phyloP scores from a whole-genome alignment of 2,888 invertebrate genomes.

The Anthoptus insignis region DNA sequence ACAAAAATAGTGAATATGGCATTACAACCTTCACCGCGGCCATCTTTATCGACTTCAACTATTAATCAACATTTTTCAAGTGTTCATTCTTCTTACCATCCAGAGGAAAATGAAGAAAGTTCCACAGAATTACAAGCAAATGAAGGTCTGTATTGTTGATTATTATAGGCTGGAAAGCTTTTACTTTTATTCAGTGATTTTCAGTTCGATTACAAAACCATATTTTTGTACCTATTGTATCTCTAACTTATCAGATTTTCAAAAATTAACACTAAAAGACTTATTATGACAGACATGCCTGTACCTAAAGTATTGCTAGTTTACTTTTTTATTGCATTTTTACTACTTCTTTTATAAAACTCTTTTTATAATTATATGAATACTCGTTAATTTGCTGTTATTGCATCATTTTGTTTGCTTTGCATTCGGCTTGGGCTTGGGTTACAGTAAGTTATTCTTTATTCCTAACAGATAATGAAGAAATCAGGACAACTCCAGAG shows the following conservation, averaged over 20 bases:
- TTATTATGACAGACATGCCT: too few relatives aligned
- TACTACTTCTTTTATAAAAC: too few relatives aligned
- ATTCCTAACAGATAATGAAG: conserved; percentile 39
- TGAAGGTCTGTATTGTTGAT: conserved; percentile 38
- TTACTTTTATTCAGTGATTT: background rate
- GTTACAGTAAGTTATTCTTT: conserved; percentile 6
- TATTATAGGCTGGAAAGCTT: conserved; percentile 2
- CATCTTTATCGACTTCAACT: conserved; percentile 40
- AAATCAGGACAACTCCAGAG: conserved; percentile 30
- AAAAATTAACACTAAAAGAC: too few relatives aligned
- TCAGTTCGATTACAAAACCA: too few relatives aligned
- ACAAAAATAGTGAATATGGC: conserved; percentile 42
- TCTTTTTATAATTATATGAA: too few relatives aligned
- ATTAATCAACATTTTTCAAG: conserved; percentile 43
- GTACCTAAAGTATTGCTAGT: too few relatives aligned
- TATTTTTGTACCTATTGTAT: too few relatives aligned
- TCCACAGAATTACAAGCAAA: conserved; percentile 39
- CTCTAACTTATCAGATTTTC: too few relatives aligned
- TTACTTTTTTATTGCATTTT: too few relatives aligned
- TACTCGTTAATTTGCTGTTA: conserved; percentile 7
- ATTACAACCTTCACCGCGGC: conserved; percentile 38
- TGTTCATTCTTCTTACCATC: conserved; percentile 43
- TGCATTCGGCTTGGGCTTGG: conserved; percentile 11
- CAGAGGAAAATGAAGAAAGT: conserved; percentile 43
- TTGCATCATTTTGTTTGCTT: conserved; percentile 16